Evolutionary conservation across 1,140 invertebrate species (phyloP), one percentile per base, ranked within the genome.

Genomic region (Idris sp.): DNA sequence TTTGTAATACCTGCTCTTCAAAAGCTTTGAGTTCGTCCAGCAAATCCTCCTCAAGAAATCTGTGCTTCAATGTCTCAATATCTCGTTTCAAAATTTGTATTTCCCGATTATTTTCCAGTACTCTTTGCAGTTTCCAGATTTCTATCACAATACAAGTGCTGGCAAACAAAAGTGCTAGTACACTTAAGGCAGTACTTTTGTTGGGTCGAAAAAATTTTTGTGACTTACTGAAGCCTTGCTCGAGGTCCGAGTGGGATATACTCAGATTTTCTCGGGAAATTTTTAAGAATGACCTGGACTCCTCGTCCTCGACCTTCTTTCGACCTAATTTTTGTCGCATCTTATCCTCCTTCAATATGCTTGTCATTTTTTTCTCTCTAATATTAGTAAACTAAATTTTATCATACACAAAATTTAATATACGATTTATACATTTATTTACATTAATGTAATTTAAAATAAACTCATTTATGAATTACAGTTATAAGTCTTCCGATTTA

Each of bases 181-280:
- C 25, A 14, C 78, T 83, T 3, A 87, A 15, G 0, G 81, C 11
- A 4, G 75, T 83, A 4, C 74, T 67, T n/a, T 61, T 79, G 5
- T 58, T 75, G 0, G 76, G 64, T 10, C 64, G 58, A 0, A 77
- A 76, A 18, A n/a, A n/a, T n/a, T n/a, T n/a, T n/a, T 67, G 58
- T 1, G 69, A 46, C 28, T 73, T 79, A 10, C 79, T 82, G 18
- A 83, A 82, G 0, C 80, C 80, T 18, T 82, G 81, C 7, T 87
- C 85, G 0, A 86, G 43, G 4, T 86, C 84, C 0, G 79, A 80
- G 2, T 84, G 73, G 0, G 83, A 83, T 7, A 86, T 80, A 16
- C 76, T 86, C 13, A 87, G 40, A 51, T 86, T 87, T 31, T 87
- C 86, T 0, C 84, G 79, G 2, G 84, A 86, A 43, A 86, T 79